Evolutionary conservation across 2,113 vertebrate species (phyloP).

Genomic region (Brevimyrus niger): DNA sequence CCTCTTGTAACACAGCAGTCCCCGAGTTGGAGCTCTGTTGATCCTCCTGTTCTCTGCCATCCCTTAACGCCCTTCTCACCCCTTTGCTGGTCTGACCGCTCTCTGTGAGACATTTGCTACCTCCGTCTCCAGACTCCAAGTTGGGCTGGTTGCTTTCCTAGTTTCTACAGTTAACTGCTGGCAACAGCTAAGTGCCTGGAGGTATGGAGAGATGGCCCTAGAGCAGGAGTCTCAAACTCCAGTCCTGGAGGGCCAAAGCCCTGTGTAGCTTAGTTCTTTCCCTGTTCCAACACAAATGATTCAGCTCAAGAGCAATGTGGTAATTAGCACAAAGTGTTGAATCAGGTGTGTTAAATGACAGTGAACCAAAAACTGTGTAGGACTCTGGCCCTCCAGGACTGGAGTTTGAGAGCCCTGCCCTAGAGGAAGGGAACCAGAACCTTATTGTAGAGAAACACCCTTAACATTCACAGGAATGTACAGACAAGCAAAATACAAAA

Average conservation of each 20-base stretch:
- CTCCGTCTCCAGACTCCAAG: neutral
- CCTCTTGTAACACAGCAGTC: neutral
- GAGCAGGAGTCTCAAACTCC: too few species aligned
- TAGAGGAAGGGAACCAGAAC: neutral
- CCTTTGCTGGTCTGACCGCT: neutral
- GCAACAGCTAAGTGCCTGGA: neutral
- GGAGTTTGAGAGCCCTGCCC: too few species aligned
- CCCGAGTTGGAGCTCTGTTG: neutral
- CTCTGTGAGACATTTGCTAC: neutral
- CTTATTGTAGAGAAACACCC: neutral
- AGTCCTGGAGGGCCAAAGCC: too few species aligned
- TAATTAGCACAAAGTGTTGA: too few species aligned
- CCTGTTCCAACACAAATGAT: too few species aligned
- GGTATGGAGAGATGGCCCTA: neutral
- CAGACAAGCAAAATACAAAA: neutral
- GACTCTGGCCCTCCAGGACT: too few species aligned
- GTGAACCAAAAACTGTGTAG: too few species aligned
- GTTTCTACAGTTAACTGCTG: neutral
- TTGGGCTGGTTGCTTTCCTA: neutral
- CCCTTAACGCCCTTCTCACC: neutral
- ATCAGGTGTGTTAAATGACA: too few species aligned
- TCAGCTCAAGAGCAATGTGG: too few species aligned
- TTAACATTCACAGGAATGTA: neutral
- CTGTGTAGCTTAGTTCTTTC: too few species aligned
- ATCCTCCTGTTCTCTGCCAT: neutral